phyloP scores from a whole-genome alignment of 2,113 vertebrate genomes.

The Parotia lawesii region DNA sequence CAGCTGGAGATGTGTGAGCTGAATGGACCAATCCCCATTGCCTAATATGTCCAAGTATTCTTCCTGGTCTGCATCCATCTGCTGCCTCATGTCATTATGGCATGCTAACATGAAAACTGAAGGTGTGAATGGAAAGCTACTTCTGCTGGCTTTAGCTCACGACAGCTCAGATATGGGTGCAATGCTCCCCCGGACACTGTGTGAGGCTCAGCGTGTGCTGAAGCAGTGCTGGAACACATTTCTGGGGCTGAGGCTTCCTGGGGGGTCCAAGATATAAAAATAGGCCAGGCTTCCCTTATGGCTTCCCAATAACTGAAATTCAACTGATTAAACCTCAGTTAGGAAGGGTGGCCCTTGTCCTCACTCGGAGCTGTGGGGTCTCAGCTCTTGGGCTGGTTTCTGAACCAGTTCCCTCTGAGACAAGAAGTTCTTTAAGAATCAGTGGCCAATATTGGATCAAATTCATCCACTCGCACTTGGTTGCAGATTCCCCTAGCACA shows the following conservation, averaged over 20 bases:
- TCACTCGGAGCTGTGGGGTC: background rate
- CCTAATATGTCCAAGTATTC: conserved; percentile 15
- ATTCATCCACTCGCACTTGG: background rate
- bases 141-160: background rate
- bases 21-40: background rate
- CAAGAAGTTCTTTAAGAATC: background rate
- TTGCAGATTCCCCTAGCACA: background rate
- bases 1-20: background rate
- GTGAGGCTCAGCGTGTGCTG: background rate
- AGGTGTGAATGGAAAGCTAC: conserved; percentile 28
- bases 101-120: background rate
- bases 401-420: background rate
- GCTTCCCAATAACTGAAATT: background rate
- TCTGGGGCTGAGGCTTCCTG: background rate
- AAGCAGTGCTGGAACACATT: background rate
- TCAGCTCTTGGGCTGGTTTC: background rate
- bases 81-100: conserved; percentile 2
- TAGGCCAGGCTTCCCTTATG: background rate
- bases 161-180: background rate
- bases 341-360: background rate
- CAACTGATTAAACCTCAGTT: background rate
- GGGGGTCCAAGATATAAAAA: background rate
- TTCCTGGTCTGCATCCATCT: background rate
- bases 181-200: fast-evolving
- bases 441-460: background rate